Evolutionary conservation across 2,113 vertebrate genomes (phyloP).

Genomic region (Larimichthys crocea): DNA sequence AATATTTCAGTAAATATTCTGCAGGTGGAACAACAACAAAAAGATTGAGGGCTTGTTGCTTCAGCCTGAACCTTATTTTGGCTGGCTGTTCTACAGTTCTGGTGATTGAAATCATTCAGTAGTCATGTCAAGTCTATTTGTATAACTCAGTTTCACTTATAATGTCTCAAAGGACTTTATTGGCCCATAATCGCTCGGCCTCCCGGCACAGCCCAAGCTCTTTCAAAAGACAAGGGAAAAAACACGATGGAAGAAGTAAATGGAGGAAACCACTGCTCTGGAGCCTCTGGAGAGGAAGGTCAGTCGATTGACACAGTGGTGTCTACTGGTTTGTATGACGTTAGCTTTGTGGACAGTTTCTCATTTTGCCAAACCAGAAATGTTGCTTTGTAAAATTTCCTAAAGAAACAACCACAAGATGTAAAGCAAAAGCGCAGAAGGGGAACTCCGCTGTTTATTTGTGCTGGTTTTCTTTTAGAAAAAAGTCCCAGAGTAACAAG

Average conservation of each 20-base stretch:
- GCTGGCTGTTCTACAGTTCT: not conserved
- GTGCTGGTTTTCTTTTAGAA: no score
- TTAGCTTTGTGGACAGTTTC: slow-evolving; percentile 2
- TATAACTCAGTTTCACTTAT: not conserved
- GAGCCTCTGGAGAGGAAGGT: not conserved
- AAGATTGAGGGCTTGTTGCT: no score
- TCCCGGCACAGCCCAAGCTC: not conserved
- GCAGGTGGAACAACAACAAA: not conserved
- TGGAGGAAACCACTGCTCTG: not conserved
- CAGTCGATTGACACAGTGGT: slow-evolving; percentile 2
- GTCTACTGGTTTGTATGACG: slow-evolving; percentile 9
- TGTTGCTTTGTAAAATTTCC: not conserved
- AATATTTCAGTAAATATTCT: not conserved
- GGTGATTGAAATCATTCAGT: not conserved
- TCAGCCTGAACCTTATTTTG: no score
- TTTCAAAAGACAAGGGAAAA: not conserved
- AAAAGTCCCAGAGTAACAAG: no score
- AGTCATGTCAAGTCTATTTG: not conserved
- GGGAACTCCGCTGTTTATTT: not conserved
- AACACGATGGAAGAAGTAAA: not conserved
- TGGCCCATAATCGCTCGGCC: not conserved
- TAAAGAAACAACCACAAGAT: not conserved
- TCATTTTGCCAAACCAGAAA: slow-evolving; percentile 5
- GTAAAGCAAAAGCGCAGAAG: not conserved
- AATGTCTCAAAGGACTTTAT: slow-evolving; percentile 1